Conservation (phyloP, 2,888 invertebrate species). For the Lepidocyrtoides sp. region DNA sequence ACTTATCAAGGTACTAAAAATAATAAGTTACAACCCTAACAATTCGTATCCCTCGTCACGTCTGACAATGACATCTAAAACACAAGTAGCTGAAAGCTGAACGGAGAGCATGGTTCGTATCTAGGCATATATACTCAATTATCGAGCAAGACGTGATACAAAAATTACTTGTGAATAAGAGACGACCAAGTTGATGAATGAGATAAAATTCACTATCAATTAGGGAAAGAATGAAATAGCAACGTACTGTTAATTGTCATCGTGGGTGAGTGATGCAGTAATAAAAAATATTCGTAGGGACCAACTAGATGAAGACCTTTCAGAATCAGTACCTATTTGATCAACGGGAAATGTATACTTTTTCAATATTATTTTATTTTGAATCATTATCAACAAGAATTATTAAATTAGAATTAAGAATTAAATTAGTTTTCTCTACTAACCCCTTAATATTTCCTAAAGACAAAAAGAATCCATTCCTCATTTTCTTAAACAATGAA, state of each 20-base stretch:
- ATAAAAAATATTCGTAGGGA: not conserved
- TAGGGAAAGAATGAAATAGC: slow-evolving; percentile 48
- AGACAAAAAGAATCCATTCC: no score
- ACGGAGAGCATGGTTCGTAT: slow-evolving; percentile 5
- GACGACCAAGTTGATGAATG: slow-evolving; percentile 29
- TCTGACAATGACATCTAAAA: slow-evolving; percentile 46
- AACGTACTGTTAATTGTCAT: slow-evolving; percentile 67
- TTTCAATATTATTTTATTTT: no score
- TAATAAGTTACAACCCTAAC: not conserved
- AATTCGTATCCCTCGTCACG: not conserved
- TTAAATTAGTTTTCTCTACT: no score
- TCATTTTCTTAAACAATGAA: no score
- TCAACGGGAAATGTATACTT: no score
- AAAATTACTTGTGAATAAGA: not conserved
- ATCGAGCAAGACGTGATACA: not conserved
- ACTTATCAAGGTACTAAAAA: not conserved
- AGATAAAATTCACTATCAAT: slow-evolving; percentile 22
- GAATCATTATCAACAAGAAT: no score
- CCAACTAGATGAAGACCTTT: not conserved
- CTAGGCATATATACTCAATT: slow-evolving; percentile 13
- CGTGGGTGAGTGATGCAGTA: slow-evolving; percentile 66
- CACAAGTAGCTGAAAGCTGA: not conserved
- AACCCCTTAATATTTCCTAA: no score
- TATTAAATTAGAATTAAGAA: no score
- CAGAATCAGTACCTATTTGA: not conserved